A percentile compares a stretch with the other conserved stretches of the same genome.
Evolutionary conservation across 2,797 vertebrate genomes (phyloP).

Genomic region (Amphiprion clarkii): DNA sequence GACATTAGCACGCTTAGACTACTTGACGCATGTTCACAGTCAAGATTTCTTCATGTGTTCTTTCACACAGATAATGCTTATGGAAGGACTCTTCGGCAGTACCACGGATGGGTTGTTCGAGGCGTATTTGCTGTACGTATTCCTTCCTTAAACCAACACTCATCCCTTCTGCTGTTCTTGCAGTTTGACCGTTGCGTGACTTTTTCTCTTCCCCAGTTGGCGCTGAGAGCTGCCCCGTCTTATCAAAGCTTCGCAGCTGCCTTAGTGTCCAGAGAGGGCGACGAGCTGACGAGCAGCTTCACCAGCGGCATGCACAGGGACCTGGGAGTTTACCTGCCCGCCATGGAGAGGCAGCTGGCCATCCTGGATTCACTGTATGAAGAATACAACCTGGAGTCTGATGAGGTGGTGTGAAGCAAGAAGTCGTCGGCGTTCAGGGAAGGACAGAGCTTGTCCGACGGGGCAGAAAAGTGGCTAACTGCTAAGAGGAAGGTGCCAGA

Average conservation of each 20-base stretch:
- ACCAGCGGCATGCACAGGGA: slow-evolving; percentile 90
- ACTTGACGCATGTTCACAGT: background rate
- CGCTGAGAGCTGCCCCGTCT: slow-evolving; percentile 93
- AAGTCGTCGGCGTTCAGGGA: slow-evolving; percentile 7
- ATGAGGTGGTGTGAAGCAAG: slow-evolving; percentile 92
- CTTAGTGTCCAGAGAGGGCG: slow-evolving; percentile 88
- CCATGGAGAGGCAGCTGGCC: slow-evolving; percentile 94
- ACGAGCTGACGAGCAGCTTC: slow-evolving; percentile 91
- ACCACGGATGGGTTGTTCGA: slow-evolving; percentile 98
- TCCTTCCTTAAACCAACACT: background rate
- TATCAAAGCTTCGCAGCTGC: slow-evolving; percentile 93
- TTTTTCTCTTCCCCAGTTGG: slow-evolving; percentile 85
- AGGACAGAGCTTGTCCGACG: slow-evolving; percentile 12
- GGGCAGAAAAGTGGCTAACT: slow-evolving; percentile 12
- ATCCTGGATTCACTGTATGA: slow-evolving; percentile 95
- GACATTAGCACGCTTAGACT: background rate
- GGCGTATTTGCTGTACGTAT: slow-evolving; percentile 96
- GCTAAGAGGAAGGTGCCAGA: slow-evolving; percentile 34
- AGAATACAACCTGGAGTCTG: slow-evolving; percentile 94
- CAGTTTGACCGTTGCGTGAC: background rate
- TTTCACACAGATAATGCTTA: slow-evolving; percentile 91
- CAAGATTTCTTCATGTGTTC: background rate
- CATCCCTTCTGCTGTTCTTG: background rate
- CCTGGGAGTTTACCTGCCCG: slow-evolving; percentile 93
- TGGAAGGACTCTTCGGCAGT: slow-evolving; percentile 94